A percentile compares a stretch with the other conserved stretches of the same genome.
Evolutionary conservation across 1,140 invertebrate genomes (phyloP).

Genomic region (Bactericera cockerelli): DNA sequence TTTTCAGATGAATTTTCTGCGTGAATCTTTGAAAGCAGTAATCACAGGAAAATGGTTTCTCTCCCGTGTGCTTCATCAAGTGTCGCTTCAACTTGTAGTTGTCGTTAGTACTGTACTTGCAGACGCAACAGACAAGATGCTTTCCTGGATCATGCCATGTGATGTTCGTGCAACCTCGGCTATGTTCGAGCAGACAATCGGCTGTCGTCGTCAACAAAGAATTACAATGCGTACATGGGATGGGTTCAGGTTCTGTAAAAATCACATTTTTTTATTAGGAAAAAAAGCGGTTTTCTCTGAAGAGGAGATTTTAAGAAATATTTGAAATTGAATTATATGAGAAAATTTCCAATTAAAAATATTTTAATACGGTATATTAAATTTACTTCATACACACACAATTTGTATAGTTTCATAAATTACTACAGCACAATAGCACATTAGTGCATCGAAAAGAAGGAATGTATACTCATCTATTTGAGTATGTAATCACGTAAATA

Average conservation of each 20-base stretch:
- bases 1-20: slow-evolving; percentile 27
- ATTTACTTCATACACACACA: too few species aligned
- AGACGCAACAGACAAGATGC: neutral
- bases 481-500: too few species aligned
- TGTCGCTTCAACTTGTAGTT: slow-evolving; percentile 30
- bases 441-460: neutral
- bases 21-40: slow-evolving; percentile 30
- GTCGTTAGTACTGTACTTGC: slow-evolving; percentile 21
- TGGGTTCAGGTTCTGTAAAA: neutral
- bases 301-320: too few species aligned
- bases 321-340: neutral
- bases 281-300: too few species aligned
- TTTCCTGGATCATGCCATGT: neutral
- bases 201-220: neutral
- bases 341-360: neutral
- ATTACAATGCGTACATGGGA: neutral
- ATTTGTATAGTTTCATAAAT: neutral
- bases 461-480: too few species aligned
- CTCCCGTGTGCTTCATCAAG: slow-evolving; percentile 41
- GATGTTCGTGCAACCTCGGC: neutral
- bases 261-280: neutral
- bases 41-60: slow-evolving; percentile 40
- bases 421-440: neutral
- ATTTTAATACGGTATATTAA: neutral
- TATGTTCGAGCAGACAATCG: neutral